A percentile compares a stretch with the other conserved stretches of the same genome.
These are phyloP conservation scores for Diarsia dahlii DNA, from an alignment of 2,888 invertebrate genomes.

Conservation along the genomic window DNA sequence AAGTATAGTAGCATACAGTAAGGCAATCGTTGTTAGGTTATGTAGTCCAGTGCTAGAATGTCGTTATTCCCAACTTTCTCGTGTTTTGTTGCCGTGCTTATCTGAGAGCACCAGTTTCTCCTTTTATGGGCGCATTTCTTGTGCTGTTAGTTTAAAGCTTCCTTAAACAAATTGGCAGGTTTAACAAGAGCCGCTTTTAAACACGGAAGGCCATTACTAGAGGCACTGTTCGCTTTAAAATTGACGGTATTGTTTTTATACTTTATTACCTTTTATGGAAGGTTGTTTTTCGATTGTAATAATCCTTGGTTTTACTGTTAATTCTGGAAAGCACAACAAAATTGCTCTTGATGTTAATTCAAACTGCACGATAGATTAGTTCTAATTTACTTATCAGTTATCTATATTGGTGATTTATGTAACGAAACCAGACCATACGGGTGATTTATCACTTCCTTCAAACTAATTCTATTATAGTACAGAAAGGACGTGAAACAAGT, in stretches of 20 bases:
- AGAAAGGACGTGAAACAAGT: conserved; percentile 3
- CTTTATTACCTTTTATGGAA: conserved; percentile 4
- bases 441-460: conserved; percentile 52
- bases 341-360: not conserved
- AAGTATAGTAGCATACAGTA: conserved; percentile 24
- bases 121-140: conserved; percentile 56
- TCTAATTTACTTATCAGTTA: conserved; percentile 50
- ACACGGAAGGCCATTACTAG: conserved; percentile 49
- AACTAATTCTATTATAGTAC: conserved; percentile 25
- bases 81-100: conserved; percentile 53
- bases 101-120: conserved; percentile 50
- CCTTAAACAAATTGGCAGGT: conserved; percentile 62
- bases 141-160: conserved; percentile 54
- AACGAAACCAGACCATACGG: conserved; percentile 37
- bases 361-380: conserved; percentile 22
- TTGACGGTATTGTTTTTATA: conserved; percentile 28
- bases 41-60: conserved; percentile 47
- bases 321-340: not conserved
- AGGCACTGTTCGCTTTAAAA: conserved; percentile 28
- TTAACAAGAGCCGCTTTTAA: conserved; percentile 46
- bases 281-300: conserved; percentile 2
- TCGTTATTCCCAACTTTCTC: conserved; percentile 61
- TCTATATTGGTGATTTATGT: conserved; percentile 53
- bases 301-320: not conserved
- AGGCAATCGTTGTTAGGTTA: conserved; percentile 35